These are phyloP conservation scores for Leptopilina drosophilae DNA, from an alignment of 2,888 invertebrate genomes.

Conservation along the genomic window DNA sequence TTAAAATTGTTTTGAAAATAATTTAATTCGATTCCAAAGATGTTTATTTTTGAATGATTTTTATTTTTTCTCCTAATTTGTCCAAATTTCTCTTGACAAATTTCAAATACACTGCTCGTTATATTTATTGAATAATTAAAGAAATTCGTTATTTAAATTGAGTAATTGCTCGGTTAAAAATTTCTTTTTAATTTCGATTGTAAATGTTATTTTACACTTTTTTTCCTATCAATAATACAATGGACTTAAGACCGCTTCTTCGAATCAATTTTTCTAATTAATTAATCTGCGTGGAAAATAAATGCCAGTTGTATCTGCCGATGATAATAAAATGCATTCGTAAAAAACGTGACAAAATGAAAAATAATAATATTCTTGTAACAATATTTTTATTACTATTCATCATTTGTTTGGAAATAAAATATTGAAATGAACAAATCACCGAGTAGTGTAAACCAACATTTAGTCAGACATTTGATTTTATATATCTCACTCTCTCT, in stretches of 20 bases:
- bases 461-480: slow-evolving; percentile 28
- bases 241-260: slow-evolving; percentile 17
- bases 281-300: slow-evolving; percentile 14
- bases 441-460: slow-evolving; percentile 25
- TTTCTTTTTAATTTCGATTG: background rate
- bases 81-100: too few relatives aligned
- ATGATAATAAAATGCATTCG: slow-evolving; percentile 1
- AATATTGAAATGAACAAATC: slow-evolving; percentile 1
- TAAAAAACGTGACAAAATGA: slow-evolving; percentile 18
- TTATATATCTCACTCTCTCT: background rate
- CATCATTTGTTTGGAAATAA: background rate
- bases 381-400: slow-evolving; percentile 3
- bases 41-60: too few relatives aligned
- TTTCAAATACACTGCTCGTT: background rate
- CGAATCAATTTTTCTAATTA: slow-evolving; percentile 31
- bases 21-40: too few relatives aligned
- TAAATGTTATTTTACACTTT: slow-evolving; percentile 6
- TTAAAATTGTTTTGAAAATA: too few relatives aligned
- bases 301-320: slow-evolving; percentile 18
- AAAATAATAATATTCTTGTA: background rate
- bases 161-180: background rate
- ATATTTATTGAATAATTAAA: background rate
- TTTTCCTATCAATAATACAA: slow-evolving; percentile 10
- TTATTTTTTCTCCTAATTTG: too few relatives aligned
- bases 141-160: background rate